phyloP scores from a whole-genome alignment of 2,113 vertebrate species.

The Ailurus styani region DNA sequence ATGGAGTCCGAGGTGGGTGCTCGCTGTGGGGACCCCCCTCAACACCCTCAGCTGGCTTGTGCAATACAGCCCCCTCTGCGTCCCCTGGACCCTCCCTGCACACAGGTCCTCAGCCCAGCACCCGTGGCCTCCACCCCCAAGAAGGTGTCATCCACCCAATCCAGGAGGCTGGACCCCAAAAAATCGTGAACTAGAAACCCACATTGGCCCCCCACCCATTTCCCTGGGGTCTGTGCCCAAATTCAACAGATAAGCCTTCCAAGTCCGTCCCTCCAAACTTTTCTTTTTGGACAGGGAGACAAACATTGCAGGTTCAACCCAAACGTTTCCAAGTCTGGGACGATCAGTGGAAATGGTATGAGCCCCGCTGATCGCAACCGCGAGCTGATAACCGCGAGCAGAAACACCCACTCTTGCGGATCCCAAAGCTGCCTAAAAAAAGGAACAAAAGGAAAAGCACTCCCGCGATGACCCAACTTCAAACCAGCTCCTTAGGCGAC shows the following conservation, averaged over 20 bases:
- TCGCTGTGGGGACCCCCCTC: neutral
- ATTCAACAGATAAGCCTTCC: neutral
- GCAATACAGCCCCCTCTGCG: neutral
- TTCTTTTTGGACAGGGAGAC: neutral
- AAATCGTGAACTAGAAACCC: neutral
- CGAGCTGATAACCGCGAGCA: too few species aligned
- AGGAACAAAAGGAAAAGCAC: too few species aligned
- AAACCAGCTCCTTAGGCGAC: rapidly evolving
- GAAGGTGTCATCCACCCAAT: rapidly evolving
- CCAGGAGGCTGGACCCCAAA: neutral
- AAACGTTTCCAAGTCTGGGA: rapidly evolving
- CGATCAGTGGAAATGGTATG: rapidly evolving
- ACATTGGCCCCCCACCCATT: rapidly evolving
- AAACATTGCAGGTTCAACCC: too few species aligned
- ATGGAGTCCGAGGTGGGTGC: rapidly evolving
- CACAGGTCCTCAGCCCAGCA: rapidly evolving
- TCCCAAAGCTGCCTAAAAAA: neutral
- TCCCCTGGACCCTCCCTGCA: neutral
- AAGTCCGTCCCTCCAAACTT: rapidly evolving
- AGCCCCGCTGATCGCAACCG: neutral
- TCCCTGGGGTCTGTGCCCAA: rapidly evolving
- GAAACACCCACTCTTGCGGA: too few species aligned
- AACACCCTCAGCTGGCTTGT: rapidly evolving
- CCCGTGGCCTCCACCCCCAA: neutral
- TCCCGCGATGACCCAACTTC: neutral